phyloP scores from a whole-genome alignment of 1,140 invertebrate genomes.

The Eupeodes corollae region DNA sequence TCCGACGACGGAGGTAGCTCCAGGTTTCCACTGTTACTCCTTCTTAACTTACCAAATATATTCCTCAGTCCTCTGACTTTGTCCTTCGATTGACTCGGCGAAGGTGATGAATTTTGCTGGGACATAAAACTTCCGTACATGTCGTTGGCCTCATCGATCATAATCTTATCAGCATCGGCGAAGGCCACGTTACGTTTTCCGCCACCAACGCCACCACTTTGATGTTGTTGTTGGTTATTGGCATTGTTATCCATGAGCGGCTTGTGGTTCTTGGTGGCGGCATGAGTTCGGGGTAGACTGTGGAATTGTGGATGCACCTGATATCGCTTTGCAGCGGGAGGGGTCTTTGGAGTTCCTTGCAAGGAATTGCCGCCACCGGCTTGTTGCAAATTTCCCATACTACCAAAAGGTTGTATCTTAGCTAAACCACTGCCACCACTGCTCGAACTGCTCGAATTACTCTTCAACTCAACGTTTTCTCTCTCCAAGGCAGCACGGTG shows the following conservation, averaged over 20 bases:
- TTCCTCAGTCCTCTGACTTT: conserved; percentile 48
- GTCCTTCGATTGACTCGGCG: conserved; percentile 32
- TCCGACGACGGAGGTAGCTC: conserved; percentile 47
- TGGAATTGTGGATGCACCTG: conserved; percentile 63
- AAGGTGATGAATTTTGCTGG: conserved; percentile 46
- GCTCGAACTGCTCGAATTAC: conserved; percentile 34
- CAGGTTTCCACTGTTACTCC: conserved; percentile 46
- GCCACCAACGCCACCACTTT: conserved; percentile 25
- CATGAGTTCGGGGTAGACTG: conserved; percentile 59
- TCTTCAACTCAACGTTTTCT: conserved; percentile 62
- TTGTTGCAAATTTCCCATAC: conserved; percentile 28
- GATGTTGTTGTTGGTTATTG: conserved; percentile 8
- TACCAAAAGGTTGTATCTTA: conserved; percentile 14
- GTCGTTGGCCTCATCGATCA: conserved; percentile 41
- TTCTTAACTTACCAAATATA: conserved; percentile 57
- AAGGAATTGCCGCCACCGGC: background rate
- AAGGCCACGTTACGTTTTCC: conserved; percentile 35
- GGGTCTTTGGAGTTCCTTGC: conserved; percentile 44
- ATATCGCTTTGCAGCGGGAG: conserved; percentile 53
- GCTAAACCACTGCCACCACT: background rate
- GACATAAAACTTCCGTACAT: conserved; percentile 34
- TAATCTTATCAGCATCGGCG: conserved; percentile 55
- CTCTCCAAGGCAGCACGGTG: conserved; percentile 70
- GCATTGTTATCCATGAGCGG: conserved; percentile 12
- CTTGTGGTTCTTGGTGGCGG: conserved; percentile 38